These are phyloP conservation scores for Sebastes baramenuke DNA, from an alignment of 2,797 vertebrate genomes.

Conservation along the genomic window DNA sequence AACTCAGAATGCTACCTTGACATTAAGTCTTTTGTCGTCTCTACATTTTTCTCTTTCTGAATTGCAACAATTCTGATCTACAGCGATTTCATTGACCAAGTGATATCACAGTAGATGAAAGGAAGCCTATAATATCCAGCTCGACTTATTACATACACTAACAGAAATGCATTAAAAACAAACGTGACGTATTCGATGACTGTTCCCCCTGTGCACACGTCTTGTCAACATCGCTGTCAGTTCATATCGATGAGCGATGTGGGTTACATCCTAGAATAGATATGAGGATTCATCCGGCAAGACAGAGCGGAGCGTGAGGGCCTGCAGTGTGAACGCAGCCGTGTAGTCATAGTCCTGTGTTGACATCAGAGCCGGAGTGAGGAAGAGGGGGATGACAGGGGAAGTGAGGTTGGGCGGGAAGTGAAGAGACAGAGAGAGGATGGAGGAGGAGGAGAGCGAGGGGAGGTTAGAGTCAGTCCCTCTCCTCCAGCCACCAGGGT, in stretches of 20 bases:
- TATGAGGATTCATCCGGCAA: constrained; percentile 21
- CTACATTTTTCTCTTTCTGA: neutral
- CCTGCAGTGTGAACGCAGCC: constrained; percentile 25
- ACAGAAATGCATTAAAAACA: neutral
- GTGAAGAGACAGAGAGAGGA: constrained; percentile 36
- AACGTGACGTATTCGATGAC: neutral
- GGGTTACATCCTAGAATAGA: constrained; percentile 50
- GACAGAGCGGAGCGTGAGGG: constrained; percentile 19
- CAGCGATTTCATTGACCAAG: neutral
- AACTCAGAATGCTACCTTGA: neutral
- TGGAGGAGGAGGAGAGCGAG: constrained; percentile 24
- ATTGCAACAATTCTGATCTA: neutral
- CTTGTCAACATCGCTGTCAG: constrained; percentile 25
- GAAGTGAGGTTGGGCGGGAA: constrained; percentile 48
- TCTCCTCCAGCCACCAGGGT: constrained; percentile 73
- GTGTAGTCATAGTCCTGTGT: constrained; percentile 2
- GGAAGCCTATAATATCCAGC: neutral
- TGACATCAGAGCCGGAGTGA: constrained; percentile 38
- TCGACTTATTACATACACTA: neutral
- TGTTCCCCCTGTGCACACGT: neutral
- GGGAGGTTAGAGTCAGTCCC: constrained; percentile 45
- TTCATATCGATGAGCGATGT: constrained; percentile 29
- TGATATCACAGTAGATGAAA: neutral
- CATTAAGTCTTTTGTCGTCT: neutral
- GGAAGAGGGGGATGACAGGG: constrained; percentile 42